Base-by-base conservation (phyloP, 2,888 invertebrate species). In the Arge pagana region DNA sequence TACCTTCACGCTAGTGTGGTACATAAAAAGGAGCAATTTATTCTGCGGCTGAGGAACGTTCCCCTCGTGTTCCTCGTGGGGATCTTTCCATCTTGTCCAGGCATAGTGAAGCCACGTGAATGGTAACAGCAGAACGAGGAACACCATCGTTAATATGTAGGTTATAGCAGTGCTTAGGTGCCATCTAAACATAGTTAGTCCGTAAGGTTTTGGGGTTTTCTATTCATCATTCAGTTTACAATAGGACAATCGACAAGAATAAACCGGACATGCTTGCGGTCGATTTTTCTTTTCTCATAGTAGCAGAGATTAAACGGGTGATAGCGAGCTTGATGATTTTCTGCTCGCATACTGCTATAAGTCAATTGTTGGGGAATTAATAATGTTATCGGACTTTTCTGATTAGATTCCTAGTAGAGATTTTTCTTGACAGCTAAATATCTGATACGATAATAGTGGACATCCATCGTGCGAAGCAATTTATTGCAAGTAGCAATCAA, bases 21-120 rank as follows among this genome's bases (percentile, higher is more conserved):
- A 89, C 19, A 89, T 72, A 43, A 79, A 78, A 36, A 80, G 77
- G 2, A 88, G 65, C 6, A 82, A 64, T 55, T 63, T 70, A 56
- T 82, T 82, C 26, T 75, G 76, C 0, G 88, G 88, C 54, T 81
- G 80, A 11, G 80, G 78, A n/a, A 82, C 74, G 11, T 81, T 79
- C 21, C 77, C 78, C 56, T 77, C 68, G 37, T 68, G 65, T 48
- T 79, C 79, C 39, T 77, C 72, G 57, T 79, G 74, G 0, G 78
- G 78, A 58, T 79, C 78, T 55, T 75, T 76, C 53, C 70, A 73
- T 36, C 79, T 79, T 55, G 80, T 80, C 88, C 89, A 90, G 1
- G 87, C 65, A 61, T 87, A 87, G 65, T 89, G 85, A 55, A 87
- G 86, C 92, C 92, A 92, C 0, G 86, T 85, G 5, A 89, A 68